Percentiles rank a stretch among this genome's conserved stretches.
phyloP scores from a whole-genome alignment of 2,888 invertebrate species.

The Eupithecia abbreviata region DNA sequence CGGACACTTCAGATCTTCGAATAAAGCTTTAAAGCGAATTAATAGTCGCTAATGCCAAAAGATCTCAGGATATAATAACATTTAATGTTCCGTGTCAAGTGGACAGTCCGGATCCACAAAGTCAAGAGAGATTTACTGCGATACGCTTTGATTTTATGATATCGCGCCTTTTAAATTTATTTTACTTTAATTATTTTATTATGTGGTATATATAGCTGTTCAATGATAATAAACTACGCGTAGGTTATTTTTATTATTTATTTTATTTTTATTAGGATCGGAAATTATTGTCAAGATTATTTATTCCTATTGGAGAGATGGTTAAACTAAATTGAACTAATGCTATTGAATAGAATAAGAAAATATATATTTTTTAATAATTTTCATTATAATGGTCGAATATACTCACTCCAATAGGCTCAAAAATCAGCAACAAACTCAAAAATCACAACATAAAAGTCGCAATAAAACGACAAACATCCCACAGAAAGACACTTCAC shows the following conservation, averaged over 20 bases:
- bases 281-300: neutral
- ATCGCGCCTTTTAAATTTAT: constrained; percentile 59
- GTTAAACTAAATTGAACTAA: too few species aligned
- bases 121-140: constrained; percentile 75
- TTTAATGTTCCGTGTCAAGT: constrained; percentile 75
- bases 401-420: constrained; percentile 71
- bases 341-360: neutral
- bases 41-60: constrained; percentile 64
- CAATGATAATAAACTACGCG: neutral
- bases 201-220: neutral
- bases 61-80: constrained; percentile 69
- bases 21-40: constrained; percentile 56
- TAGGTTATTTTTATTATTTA: neutral
- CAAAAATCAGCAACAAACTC: constrained; percentile 58
- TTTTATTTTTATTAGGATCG: neutral
- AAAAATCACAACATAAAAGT: constrained; percentile 61
- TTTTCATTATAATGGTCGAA: neutral
- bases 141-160: constrained; percentile 75
- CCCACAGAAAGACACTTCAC: constrained; percentile 63
- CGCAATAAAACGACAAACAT: constrained; percentile 73
- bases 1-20: constrained; percentile 40
- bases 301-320: constrained; percentile 7
- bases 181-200: constrained; percentile 41
- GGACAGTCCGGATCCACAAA: constrained; percentile 73
- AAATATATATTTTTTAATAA: neutral